Conservation (phyloP, 2,888 invertebrate species). For the Argyresthia albistria region DNA sequence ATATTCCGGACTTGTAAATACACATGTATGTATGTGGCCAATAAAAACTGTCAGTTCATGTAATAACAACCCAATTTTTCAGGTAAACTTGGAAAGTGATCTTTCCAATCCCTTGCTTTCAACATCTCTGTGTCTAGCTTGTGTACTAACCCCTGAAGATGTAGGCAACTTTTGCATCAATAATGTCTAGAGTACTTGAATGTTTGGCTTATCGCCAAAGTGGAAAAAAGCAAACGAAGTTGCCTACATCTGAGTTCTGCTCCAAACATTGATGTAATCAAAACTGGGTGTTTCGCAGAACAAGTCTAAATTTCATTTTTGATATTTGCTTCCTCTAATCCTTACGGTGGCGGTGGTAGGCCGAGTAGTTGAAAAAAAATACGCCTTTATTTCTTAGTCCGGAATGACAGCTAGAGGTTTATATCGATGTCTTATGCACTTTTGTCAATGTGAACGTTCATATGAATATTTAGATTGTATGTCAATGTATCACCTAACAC, state of each 20-base stretch:
- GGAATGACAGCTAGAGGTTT: slow-evolving; percentile 55
- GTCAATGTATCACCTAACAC: slow-evolving; percentile 67
- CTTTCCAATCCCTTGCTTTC: slow-evolving; percentile 33
- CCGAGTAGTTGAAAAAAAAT: slow-evolving; percentile 55
- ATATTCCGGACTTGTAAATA: slow-evolving; percentile 32
- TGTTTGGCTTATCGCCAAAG: background rate
- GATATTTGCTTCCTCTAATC: slow-evolving; percentile 63
- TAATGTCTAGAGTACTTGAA: background rate
- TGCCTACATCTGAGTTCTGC: slow-evolving; percentile 58
- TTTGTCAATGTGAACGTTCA: slow-evolving; percentile 55
- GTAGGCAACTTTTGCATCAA: slow-evolving; percentile 36
- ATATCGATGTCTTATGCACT: slow-evolving; percentile 51
- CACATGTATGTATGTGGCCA: slow-evolving; percentile 11
- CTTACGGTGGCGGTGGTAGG: slow-evolving; percentile 68
- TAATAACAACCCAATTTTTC: slow-evolving; percentile 34
- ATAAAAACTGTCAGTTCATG: slow-evolving; percentile 17
- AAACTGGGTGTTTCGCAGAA: slow-evolving; percentile 54
- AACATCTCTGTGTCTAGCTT: slow-evolving; percentile 57
- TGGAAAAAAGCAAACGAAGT: slow-evolving; percentile 22
- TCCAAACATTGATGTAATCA: slow-evolving; percentile 31
- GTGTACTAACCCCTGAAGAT: slow-evolving; percentile 36
- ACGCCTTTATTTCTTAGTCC: slow-evolving; percentile 36
- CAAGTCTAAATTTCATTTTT: slow-evolving; percentile 74
- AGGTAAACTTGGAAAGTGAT: slow-evolving; percentile 39
- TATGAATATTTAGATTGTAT: slow-evolving; percentile 64